Evolutionary conservation across 2,797 vertebrate genomes (phyloP).

Genomic region (Ctenopoma kingsleyae): DNA sequence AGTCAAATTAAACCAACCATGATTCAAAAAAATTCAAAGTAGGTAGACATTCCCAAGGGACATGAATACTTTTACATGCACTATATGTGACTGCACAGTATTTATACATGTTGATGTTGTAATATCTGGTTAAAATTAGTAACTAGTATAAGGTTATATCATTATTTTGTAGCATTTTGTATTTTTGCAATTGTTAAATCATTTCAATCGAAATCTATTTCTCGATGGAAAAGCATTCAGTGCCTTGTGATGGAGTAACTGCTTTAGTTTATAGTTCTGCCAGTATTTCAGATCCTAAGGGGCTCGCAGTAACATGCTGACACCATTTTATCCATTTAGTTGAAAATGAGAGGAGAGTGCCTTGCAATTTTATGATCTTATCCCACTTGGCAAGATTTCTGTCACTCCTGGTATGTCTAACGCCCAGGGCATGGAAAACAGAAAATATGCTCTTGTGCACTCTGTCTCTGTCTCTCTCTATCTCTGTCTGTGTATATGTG

Average conservation of each 20-base stretch:
- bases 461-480: slow-evolving; percentile 16
- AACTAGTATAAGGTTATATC: slow-evolving; percentile 18
- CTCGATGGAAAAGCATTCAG: slow-evolving; percentile 57
- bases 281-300: slow-evolving; percentile 75
- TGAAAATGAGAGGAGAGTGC: slow-evolving; percentile 84
- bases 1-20: too few relatives aligned
- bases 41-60: too few relatives aligned
- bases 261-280: slow-evolving; percentile 73
- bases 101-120: neutral
- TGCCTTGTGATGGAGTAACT: slow-evolving; percentile 64
- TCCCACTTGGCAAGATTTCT: slow-evolving; percentile 82
- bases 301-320: slow-evolving; percentile 81
- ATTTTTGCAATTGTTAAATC: slow-evolving; percentile 28
- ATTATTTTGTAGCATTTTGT: slow-evolving; percentile 21
- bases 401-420: slow-evolving; percentile 79
- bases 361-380: slow-evolving; percentile 84
- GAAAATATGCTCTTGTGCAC: slow-evolving; percentile 60
- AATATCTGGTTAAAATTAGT: neutral
- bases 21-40: too few relatives aligned
- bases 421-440: slow-evolving; percentile 77
- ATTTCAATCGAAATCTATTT: slow-evolving; percentile 49
- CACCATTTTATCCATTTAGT: slow-evolving; percentile 85
- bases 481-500: slow-evolving; percentile 27
- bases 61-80: too few relatives aligned
- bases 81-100: neutral